Evolutionary conservation across 1,140 invertebrate genomes (phyloP).

Genomic region (Aphis craccivora): DNA sequence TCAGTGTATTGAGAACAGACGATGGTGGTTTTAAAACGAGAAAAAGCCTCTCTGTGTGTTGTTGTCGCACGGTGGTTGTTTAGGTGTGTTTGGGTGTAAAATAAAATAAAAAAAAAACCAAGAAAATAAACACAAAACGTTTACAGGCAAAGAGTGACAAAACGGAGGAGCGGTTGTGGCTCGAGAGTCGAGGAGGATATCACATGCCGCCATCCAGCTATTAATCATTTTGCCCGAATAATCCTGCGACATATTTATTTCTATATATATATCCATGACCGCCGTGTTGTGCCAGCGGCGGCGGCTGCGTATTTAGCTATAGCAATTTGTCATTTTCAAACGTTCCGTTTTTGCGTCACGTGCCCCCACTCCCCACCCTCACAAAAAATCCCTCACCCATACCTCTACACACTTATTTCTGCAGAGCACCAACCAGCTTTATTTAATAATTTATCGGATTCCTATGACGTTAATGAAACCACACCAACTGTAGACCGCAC

Average conservation of each 20-base stretch:
- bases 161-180: background rate
- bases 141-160: conserved; percentile 26
- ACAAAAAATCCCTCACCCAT: background rate
- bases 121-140: conserved; percentile 42
- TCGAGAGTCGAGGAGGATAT: conserved; percentile 43
- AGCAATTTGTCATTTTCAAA: conserved; percentile 56
- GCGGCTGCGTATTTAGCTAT: conserved; percentile 38
- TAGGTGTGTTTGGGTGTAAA: background rate
- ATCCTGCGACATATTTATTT: conserved; percentile 46
- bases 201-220: conserved; percentile 20
- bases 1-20: background rate
- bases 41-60: background rate
- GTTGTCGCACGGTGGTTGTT: background rate
- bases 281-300: conserved; percentile 3
- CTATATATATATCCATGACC: conserved; percentile 49
- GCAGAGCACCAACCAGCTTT: background rate
- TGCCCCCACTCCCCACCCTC: background rate
- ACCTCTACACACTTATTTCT: background rate
- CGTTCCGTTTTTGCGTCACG: conserved; percentile 41
- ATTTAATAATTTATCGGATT: conserved; percentile 40
- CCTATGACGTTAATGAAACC: conserved; percentile 9
- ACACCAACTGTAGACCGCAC: background rate
- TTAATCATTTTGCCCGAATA: conserved; percentile 55
- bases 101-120: conserved; percentile 1
- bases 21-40: conserved; percentile 4